These are phyloP conservation scores for Geotrypetes seraphini DNA, from an alignment of 2,797 vertebrate species.

Conservation along the genomic window DNA sequence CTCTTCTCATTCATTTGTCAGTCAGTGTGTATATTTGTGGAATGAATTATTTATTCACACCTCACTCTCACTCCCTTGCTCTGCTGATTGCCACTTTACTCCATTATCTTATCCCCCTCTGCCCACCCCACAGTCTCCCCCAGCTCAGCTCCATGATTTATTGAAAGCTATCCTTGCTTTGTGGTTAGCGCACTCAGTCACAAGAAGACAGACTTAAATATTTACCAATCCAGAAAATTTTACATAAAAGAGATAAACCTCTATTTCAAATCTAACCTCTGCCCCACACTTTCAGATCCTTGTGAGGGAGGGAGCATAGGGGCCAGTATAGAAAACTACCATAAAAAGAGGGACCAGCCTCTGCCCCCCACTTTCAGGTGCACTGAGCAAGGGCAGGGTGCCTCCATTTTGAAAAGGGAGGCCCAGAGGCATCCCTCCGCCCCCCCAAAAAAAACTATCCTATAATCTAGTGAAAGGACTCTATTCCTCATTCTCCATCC, in stretches of 20 bases:
- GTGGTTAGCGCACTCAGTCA: slow-evolving; percentile 25
- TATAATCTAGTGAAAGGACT: too few species aligned
- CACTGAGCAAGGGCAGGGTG: too few species aligned
- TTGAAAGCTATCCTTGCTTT: slow-evolving; percentile 35
- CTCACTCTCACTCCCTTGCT: slow-evolving; percentile 24
- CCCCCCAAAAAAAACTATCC: too few species aligned
- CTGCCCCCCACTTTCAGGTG: too few species aligned
- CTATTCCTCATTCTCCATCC: too few species aligned
- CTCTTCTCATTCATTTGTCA: slow-evolving; percentile 17
- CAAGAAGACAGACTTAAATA: slow-evolving; percentile 34
- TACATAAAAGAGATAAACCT: too few species aligned
- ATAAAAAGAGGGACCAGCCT: too few species aligned
- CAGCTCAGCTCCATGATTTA: slow-evolving; percentile 36
- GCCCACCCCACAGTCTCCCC: background rate
- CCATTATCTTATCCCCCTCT: background rate
- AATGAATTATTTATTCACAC: slow-evolving; percentile 60
- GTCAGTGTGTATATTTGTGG: slow-evolving; percentile 59
- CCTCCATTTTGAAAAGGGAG: too few species aligned
- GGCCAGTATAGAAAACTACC: too few species aligned
- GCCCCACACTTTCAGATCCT: too few species aligned
- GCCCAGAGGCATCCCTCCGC: too few species aligned
- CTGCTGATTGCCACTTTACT: slow-evolving; percentile 16
- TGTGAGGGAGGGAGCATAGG: too few species aligned
- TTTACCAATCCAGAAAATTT: slow-evolving; percentile 6
- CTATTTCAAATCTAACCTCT: background rate